Percentiles rank a stretch among this genome's conserved stretches.
These are phyloP conservation scores for Agrochola litura DNA, from an alignment of 2,888 invertebrate genomes.

Conservation along the genomic window DNA sequence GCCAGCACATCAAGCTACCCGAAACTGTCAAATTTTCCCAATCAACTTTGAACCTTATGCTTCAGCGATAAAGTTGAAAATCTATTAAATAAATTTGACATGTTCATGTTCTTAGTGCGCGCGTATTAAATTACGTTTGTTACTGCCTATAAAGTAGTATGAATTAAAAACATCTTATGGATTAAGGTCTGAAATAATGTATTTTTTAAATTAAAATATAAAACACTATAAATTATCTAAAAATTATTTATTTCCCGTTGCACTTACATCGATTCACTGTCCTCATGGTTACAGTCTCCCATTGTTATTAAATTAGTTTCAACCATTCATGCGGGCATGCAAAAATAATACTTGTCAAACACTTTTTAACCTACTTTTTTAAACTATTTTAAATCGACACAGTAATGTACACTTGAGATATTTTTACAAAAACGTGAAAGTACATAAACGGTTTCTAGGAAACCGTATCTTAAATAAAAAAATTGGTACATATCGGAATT, in stretches of 20 bases:
- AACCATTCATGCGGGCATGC: slow-evolving; percentile 42
- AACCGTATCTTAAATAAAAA: slow-evolving; percentile 1
- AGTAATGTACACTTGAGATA: slow-evolving; percentile 50
- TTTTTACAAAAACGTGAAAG: slow-evolving; percentile 27
- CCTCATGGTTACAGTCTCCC: slow-evolving; percentile 29
- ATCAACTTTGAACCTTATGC: too few species aligned
- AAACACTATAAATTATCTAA: slow-evolving; percentile 29
- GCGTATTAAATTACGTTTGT: too few species aligned
- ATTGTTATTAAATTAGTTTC: slow-evolving; percentile 18
- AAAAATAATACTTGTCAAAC: slow-evolving; percentile 63
- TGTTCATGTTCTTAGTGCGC: too few species aligned
- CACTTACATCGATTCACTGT: slow-evolving; percentile 43
- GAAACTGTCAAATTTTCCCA: too few species aligned
- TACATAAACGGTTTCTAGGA: slow-evolving; percentile 24
- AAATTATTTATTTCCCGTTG: slow-evolving; percentile 53
- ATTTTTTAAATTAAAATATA: neutral
- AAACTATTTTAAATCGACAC: slow-evolving; percentile 17
- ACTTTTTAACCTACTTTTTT: slow-evolving; percentile 29
- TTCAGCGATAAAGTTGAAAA: too few species aligned
- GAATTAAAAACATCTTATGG: too few species aligned
- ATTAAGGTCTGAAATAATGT: too few species aligned
- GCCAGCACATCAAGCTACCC: too few species aligned
- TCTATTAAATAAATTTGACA: too few species aligned
- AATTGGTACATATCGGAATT: neutral
- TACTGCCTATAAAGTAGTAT: too few species aligned